These are phyloP conservation scores for Empis livida DNA, from an alignment of 2,888 invertebrate species.

Conservation along the genomic window DNA sequence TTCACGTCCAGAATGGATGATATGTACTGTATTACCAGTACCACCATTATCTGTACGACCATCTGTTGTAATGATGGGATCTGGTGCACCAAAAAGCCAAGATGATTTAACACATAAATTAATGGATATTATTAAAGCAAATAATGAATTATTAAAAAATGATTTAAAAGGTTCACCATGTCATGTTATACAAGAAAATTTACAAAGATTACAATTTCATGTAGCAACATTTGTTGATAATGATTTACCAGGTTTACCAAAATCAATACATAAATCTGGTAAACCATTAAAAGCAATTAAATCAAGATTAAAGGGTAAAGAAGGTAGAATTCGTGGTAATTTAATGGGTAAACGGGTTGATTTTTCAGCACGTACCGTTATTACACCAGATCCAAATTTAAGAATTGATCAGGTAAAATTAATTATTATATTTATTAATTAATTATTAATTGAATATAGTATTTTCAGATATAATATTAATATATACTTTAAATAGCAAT, in stretches of 20 bases:
- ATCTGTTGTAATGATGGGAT: conserved; percentile 67
- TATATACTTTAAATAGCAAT: too few relatives aligned
- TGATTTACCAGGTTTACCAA: conserved; percentile 46
- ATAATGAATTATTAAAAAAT: conserved; percentile 46
- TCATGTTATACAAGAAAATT: conserved; percentile 48
- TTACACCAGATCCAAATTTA: conserved; percentile 42
- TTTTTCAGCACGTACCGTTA: conserved; percentile 53
- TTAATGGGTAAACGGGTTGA: conserved; percentile 58
- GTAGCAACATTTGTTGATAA: conserved; percentile 52
- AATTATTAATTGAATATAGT: too few relatives aligned
- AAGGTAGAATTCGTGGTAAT: conserved; percentile 53
- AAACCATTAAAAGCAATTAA: conserved; percentile 51
- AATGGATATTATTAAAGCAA: conserved; percentile 50
- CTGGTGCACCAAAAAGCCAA: conserved; percentile 42
- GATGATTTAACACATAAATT: conserved; percentile 56
- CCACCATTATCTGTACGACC: conserved; percentile 88
- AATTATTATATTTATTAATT: too few relatives aligned
- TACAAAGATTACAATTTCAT: conserved; percentile 51
- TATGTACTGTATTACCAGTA: conserved; percentile 73
- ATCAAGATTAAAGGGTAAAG: conserved; percentile 47
- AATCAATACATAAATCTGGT: conserved; percentile 51
- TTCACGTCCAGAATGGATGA: conserved; percentile 97
- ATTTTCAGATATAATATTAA: too few relatives aligned
- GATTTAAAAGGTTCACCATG: conserved; percentile 51
- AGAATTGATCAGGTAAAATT: conserved; percentile 35